A percentile compares a stretch with the other conserved stretches of the same genome.
phyloP scores from a whole-genome alignment of 2,797 vertebrate genomes.

The Acanthopagrus latus region DNA sequence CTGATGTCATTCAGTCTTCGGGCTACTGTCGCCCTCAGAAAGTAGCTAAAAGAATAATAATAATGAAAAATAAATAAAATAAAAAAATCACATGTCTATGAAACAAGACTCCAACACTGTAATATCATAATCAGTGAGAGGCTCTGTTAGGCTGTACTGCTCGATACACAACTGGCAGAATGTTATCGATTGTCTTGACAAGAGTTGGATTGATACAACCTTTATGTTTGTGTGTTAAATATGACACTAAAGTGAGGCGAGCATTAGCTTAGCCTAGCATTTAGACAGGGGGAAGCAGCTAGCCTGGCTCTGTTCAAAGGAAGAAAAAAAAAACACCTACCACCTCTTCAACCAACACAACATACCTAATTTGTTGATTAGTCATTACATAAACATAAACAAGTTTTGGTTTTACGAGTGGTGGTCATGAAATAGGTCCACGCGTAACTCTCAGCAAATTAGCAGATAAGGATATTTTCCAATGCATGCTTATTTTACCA shows the following conservation, averaged over 20 bases:
- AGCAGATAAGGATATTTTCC: no score
- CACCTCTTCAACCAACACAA: no score
- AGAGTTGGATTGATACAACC: not conserved
- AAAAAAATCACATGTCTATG: not conserved
- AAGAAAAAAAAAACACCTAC: no score
- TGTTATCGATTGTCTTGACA: not conserved
- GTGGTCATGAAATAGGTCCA: no score
- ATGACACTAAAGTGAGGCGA: not conserved
- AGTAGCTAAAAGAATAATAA: slow-evolving; percentile 86
- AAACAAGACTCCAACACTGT: not conserved
- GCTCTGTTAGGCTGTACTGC: not conserved
- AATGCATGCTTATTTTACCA: no score
- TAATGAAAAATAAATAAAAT: no score
- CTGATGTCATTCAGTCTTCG: slow-evolving; percentile 92
- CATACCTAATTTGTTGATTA: no score
- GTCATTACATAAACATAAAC: no score
- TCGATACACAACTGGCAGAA: not conserved
- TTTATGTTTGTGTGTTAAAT: not conserved
- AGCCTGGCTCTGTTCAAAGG: no score
- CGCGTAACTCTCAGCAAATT: no score
- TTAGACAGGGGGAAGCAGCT: not conserved
- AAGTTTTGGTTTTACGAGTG: no score
- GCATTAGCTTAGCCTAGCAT: not conserved
- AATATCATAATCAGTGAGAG: not conserved
- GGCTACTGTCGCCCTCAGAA: slow-evolving; percentile 93